A percentile compares a stretch with the other conserved stretches of the same genome.
phyloP scores from a whole-genome alignment of 2,113 vertebrate genomes.

The Entelurus aequoreus region DNA sequence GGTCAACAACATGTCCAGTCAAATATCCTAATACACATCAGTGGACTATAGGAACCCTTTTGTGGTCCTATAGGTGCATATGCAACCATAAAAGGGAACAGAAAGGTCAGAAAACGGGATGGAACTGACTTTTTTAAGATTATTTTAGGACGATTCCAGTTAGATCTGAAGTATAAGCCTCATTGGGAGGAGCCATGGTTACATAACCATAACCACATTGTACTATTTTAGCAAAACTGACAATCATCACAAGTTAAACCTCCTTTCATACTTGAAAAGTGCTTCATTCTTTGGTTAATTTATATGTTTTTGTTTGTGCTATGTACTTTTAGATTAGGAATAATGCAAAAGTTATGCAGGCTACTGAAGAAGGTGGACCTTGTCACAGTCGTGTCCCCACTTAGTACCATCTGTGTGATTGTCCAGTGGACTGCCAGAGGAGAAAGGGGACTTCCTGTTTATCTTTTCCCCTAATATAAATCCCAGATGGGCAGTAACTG shows the following conservation, averaged over 20 bases:
- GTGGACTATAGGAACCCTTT: background rate
- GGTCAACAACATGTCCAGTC: constrained; percentile 19
- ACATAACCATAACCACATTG: no score
- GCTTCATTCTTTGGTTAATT: background rate
- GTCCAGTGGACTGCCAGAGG: background rate
- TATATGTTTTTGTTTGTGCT: no score
- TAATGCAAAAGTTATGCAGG: background rate
- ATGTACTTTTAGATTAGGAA: no score
- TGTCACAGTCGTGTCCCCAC: background rate
- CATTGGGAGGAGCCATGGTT: no score
- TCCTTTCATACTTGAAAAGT: no score
- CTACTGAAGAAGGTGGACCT: constrained; percentile 14
- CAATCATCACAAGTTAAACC: no score
- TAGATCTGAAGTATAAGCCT: no score
- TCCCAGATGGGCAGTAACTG: background rate
- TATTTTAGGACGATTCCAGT: no score
- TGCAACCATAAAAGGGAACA: background rate
- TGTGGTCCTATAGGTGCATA: background rate
- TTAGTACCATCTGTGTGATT: constrained; percentile 17
- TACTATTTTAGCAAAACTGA: no score
- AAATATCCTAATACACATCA: constrained; percentile 2
- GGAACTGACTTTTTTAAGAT: no score
- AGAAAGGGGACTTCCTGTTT: constrained; percentile 10
- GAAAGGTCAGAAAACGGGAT: background rate
- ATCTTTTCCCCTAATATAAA: constrained; percentile 1